Conservation (phyloP, 1,140 invertebrate genomes). For the Geopemphigus sp. region DNA sequence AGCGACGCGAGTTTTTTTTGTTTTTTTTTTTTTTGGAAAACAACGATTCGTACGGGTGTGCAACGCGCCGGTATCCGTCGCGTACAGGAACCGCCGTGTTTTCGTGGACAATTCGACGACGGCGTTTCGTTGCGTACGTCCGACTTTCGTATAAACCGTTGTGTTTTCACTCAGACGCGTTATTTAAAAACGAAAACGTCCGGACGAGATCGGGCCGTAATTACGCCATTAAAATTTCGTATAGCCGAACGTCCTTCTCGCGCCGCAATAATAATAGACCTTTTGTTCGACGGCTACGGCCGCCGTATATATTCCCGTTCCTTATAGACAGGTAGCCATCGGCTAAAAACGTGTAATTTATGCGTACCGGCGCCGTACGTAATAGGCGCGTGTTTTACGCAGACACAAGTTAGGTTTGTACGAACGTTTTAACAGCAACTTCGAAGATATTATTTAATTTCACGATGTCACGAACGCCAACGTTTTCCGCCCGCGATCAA, state of each 20-base stretch:
- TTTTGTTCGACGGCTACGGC: background rate
- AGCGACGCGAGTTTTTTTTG: no score
- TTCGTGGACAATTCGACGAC: background rate
- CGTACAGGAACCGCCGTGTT: no score
- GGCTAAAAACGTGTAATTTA: background rate
- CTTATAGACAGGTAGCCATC: conserved; percentile 35
- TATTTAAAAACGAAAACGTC: background rate
- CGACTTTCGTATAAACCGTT: background rate
- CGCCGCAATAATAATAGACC: conserved; percentile 5
- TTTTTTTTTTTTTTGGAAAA: no score
- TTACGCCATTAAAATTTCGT: background rate
- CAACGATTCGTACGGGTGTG: no score
- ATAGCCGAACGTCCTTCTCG: background rate
- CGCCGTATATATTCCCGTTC: background rate
- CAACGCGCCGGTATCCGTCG: no score
- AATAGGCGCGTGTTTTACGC: background rate
- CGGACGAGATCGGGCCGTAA: background rate
- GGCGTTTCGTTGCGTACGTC: no score
- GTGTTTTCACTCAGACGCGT: background rate
- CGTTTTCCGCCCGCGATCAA: conserved; percentile 23
- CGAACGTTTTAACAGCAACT: background rate
- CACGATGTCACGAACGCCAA: conserved; percentile 43
- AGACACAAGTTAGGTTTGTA: background rate
- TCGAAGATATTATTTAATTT: conserved; percentile 25
- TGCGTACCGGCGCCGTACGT: background rate